Percentiles rank a stretch among this genome's conserved stretches.
Conservation (phyloP, 2,797 vertebrate genomes). For the Chromobotia macracanthus region DNA sequence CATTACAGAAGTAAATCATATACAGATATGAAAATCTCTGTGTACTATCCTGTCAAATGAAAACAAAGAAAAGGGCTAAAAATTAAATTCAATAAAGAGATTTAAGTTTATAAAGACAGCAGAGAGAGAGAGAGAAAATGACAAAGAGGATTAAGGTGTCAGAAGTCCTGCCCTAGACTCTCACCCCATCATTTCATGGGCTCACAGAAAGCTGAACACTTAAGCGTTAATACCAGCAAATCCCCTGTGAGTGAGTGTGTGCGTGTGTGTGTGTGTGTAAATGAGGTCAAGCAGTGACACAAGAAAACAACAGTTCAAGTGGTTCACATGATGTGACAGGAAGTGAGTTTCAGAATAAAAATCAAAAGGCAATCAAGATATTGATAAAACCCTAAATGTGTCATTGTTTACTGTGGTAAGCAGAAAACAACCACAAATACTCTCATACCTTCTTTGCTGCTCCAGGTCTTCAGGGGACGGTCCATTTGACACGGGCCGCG, state of each 20-base stretch:
- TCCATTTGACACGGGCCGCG: conserved; percentile 82
- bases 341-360: background rate
- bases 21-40: no score
- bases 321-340: conserved; percentile 3
- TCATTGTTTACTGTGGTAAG: background rate
- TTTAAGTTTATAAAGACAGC: no score
- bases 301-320: background rate
- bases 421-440: background rate
- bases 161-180: conserved; percentile 53
- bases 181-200: conserved; percentile 65
- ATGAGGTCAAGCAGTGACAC: conserved; percentile 19
- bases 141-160: conserved; percentile 44
- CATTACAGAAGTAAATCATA: no score
- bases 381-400: background rate
- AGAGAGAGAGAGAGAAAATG: background rate
- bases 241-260: conserved; percentile 55
- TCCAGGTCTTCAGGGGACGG: conserved; percentile 85
- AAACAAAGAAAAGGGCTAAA: background rate
- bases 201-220: conserved; percentile 65
- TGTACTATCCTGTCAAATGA: no score
- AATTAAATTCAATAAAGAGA: background rate
- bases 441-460: conserved; percentile 83
- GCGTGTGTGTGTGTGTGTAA: conserved; percentile 56
- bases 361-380: background rate
- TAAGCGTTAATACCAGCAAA: conserved; percentile 72